phyloP scores from a whole-genome alignment of 2,113 vertebrate genomes.

The Myotis brandtii region DNA sequence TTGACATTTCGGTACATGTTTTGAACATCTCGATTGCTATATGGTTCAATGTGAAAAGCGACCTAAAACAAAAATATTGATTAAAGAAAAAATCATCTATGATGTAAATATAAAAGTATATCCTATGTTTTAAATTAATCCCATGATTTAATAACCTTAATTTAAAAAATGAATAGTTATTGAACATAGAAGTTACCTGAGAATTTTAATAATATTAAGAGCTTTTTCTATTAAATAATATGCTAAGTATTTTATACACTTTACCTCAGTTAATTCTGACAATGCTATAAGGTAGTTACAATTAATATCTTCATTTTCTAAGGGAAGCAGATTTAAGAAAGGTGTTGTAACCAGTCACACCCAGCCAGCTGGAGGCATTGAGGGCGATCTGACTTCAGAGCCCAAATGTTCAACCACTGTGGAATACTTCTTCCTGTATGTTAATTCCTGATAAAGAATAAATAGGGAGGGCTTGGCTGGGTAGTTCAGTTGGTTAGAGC shows the following conservation, averaged over 20 bases:
- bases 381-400: neutral
- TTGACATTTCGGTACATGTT: slow-evolving; percentile 94
- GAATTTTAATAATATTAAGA: neutral
- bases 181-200: neutral
- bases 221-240: neutral
- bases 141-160: neutral
- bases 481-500: neutral
- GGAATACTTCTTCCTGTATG: neutral
- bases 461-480: neutral
- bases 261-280: neutral
- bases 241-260: neutral
- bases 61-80: slow-evolving; percentile 87
- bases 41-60: slow-evolving; percentile 97
- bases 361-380: neutral
- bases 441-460: neutral
- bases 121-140: neutral
- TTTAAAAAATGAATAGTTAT: neutral
- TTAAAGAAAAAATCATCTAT: slow-evolving; percentile 46
- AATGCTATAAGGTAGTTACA: neutral
- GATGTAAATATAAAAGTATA: neutral
- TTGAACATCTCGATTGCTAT: slow-evolving; percentile 93
- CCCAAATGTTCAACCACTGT: neutral
- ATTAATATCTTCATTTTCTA: neutral
- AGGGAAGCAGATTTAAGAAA: neutral
- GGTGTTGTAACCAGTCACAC: neutral